These are phyloP conservation scores for Neomorphus geoffroyi DNA, from an alignment of 2,797 vertebrate species.

Conservation along the genomic window DNA sequence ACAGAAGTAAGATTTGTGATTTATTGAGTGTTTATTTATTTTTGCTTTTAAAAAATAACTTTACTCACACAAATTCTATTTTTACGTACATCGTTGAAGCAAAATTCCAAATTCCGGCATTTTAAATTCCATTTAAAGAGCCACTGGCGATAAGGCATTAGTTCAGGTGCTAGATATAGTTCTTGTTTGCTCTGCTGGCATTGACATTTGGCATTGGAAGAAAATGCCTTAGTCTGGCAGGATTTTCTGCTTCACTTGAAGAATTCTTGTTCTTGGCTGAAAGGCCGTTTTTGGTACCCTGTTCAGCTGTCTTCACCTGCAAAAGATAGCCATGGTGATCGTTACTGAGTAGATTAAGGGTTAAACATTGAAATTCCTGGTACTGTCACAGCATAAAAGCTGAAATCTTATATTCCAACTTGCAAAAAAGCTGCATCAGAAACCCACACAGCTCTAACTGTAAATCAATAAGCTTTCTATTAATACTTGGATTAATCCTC, in stretches of 20 bases:
- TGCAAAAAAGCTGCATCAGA: neutral
- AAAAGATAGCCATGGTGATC: neutral
- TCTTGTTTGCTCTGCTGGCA: neutral
- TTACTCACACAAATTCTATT: neutral
- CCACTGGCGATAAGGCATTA: neutral
- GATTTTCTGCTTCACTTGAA: neutral
- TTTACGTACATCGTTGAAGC: neutral
- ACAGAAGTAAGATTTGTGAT: neutral
- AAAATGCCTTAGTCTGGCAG: neutral
- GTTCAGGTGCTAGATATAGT: neutral
- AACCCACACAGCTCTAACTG: neutral
- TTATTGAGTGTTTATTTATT: neutral
- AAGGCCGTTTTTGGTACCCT: neutral
- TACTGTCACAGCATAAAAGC: neutral
- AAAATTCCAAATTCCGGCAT: neutral
- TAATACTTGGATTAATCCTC: conserved; percentile 36
- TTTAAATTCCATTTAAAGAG: neutral
- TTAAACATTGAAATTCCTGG: neutral
- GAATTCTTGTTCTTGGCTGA: neutral
- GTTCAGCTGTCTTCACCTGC: neutral
- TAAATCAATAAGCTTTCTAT: conserved; percentile 43
- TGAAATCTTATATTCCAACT: neutral
- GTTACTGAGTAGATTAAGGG: neutral
- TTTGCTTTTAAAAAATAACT: neutral
- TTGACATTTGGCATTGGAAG: neutral